Evolutionary conservation across 2,888 invertebrate genomes (phyloP).

Genomic region (Ochropacha duplaris): DNA sequence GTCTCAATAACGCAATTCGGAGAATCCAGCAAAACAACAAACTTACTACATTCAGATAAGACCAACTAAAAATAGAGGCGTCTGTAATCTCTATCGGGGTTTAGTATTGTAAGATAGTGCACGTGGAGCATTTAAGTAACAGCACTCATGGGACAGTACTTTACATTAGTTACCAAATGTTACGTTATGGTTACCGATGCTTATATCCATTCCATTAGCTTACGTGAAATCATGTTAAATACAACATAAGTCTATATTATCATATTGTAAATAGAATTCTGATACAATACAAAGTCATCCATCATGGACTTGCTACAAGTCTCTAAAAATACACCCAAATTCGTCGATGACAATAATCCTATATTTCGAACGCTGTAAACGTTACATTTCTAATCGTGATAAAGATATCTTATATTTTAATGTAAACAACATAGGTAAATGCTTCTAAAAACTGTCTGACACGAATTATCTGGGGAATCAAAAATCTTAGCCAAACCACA

Average conservation of each 20-base stretch:
- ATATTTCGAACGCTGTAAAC: neutral
- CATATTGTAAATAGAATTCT: neutral
- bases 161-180: neutral
- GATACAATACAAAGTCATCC: neutral
- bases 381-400: neutral
- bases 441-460: neutral
- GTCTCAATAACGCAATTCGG: too few species aligned
- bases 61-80: constrained; percentile 7
- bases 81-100: constrained; percentile 24
- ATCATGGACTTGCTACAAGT: neutral
- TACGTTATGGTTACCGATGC: neutral
- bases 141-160: constrained; percentile 75
- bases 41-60: neutral
- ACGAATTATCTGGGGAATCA: neutral
- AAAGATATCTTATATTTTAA: neutral
- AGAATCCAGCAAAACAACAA: too few species aligned
- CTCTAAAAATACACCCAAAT: neutral
- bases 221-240: neutral
- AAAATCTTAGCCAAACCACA: neutral
- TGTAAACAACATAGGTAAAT: too few species aligned
- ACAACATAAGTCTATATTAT: neutral
- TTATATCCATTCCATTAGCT: neutral
- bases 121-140: constrained; percentile 59
- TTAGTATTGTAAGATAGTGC: constrained; percentile 38
- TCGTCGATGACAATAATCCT: neutral